Evolutionary conservation across 2,797 vertebrate genomes (phyloP).

Genomic region (Lutjanus argentimaculatus): DNA sequence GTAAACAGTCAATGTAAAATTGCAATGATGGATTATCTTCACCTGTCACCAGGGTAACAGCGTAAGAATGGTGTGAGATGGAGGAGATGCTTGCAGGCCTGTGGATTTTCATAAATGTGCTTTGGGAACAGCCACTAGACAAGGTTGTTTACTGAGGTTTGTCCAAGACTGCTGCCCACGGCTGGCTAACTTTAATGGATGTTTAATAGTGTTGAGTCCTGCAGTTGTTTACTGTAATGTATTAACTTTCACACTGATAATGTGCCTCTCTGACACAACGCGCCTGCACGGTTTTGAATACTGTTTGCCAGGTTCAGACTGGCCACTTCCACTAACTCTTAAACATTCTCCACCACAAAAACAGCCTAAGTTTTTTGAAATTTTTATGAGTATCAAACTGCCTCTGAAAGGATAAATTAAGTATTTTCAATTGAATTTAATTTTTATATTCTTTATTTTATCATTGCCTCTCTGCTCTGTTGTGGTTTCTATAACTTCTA

Average conservation of each 20-base stretch:
- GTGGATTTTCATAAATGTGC: slow-evolving; percentile 15
- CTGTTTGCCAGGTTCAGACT: too few relatives aligned
- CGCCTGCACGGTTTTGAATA: not conserved
- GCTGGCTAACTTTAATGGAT: not conserved
- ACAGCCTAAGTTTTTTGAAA: too few relatives aligned
- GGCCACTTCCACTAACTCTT: not conserved
- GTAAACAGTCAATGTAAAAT: slow-evolving; percentile 42
- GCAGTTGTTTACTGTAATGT: not conserved
- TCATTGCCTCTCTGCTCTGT: not conserved
- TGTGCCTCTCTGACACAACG: not conserved
- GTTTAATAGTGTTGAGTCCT: not conserved
- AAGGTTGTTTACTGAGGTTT: not conserved
- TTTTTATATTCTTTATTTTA: not conserved
- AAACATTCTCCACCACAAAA: too few relatives aligned
- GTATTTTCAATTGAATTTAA: not conserved
- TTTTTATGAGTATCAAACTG: not conserved
- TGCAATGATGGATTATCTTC: slow-evolving; percentile 41
- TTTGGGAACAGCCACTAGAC: not conserved
- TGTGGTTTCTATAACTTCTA: not conserved
- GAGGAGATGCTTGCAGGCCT: slow-evolving; percentile 9
- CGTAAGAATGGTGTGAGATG: slow-evolving; percentile 7
- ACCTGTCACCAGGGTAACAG: slow-evolving; percentile 41
- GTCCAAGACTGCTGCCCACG: not conserved
- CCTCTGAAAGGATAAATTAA: not conserved
- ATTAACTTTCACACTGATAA: not conserved